Percentiles rank a stretch among this genome's conserved stretches.
Evolutionary conservation across 2,888 invertebrate species (phyloP).

Genomic region (Melanchra persicariae): DNA sequence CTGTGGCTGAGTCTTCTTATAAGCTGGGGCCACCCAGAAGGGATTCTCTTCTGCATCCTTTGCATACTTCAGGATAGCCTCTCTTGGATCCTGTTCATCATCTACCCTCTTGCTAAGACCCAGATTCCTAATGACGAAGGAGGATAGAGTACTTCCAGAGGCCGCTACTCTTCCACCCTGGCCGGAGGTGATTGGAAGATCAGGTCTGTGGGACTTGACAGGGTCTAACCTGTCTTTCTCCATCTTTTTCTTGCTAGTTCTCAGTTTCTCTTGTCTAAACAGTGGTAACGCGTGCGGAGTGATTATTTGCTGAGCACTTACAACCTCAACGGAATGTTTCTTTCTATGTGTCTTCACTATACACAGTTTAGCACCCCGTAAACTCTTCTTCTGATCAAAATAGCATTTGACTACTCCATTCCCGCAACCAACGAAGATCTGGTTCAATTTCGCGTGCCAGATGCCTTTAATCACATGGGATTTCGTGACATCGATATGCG

Average conservation of each 20-base stretch:
- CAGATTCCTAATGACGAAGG: slow-evolving; percentile 98
- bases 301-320: slow-evolving; percentile 97
- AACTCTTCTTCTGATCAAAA: slow-evolving; percentile 96
- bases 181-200: slow-evolving; percentile 96
- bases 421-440: slow-evolving; percentile 97
- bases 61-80: slow-evolving; percentile 98
- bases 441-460: slow-evolving; percentile 99
- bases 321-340: slow-evolving; percentile 95
- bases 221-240: slow-evolving; percentile 97
- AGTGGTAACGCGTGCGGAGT: slow-evolving; percentile 99
- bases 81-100: slow-evolving; percentile 98
- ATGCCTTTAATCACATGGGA: slow-evolving; percentile 96
- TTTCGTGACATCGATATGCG: slow-evolving; percentile 94
- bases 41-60: slow-evolving; percentile 99
- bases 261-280: slow-evolving; percentile 97
- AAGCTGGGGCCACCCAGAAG: slow-evolving; percentile 98
- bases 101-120: slow-evolving; percentile 97
- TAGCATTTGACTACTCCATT: slow-evolving; percentile 97
- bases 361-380: slow-evolving; percentile 97
- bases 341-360: slow-evolving; percentile 95
- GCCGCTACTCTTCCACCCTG: slow-evolving; percentile 98
- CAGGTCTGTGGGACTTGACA: slow-evolving; percentile 95
- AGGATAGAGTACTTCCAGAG: slow-evolving; percentile 98
- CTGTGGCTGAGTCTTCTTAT: slow-evolving; percentile 96
- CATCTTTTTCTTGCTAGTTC: slow-evolving; percentile 96